Conservation (phyloP, 1,140 invertebrate species). For the Fopius arisanus region DNA sequence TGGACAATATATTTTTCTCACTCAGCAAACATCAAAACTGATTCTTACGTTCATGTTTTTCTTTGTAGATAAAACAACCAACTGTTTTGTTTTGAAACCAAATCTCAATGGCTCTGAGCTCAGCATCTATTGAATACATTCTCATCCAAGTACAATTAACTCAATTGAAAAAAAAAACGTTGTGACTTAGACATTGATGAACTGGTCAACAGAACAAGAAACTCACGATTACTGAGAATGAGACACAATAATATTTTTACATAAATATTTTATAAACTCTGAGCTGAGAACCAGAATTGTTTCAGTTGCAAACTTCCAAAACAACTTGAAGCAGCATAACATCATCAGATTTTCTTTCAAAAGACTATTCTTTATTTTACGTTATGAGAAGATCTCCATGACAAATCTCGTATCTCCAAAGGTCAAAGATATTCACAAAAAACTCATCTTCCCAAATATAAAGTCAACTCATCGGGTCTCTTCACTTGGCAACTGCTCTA, state of each 20-base stretch:
- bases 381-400: background rate
- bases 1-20: conserved; percentile 23
- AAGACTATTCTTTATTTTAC: background rate
- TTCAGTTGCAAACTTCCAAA: background rate
- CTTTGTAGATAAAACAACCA: background rate
- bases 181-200: background rate
- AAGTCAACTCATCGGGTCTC: background rate
- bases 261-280: background rate
- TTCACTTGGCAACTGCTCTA: background rate
- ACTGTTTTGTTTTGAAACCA: background rate
- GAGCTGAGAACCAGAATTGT: background rate
- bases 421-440: background rate
- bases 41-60: background rate
- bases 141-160: background rate
- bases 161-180: background rate
- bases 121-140: background rate
- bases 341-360: background rate
- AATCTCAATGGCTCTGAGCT: background rate
- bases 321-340: background rate
- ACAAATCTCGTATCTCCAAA: background rate
- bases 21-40: conserved; percentile 8
- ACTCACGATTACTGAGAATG: background rate
- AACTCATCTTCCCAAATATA: background rate
- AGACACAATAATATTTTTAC: background rate
- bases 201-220: background rate